Conservation (phyloP, 2,797 vertebrate species). For the Halcyon chelicuti region DNA sequence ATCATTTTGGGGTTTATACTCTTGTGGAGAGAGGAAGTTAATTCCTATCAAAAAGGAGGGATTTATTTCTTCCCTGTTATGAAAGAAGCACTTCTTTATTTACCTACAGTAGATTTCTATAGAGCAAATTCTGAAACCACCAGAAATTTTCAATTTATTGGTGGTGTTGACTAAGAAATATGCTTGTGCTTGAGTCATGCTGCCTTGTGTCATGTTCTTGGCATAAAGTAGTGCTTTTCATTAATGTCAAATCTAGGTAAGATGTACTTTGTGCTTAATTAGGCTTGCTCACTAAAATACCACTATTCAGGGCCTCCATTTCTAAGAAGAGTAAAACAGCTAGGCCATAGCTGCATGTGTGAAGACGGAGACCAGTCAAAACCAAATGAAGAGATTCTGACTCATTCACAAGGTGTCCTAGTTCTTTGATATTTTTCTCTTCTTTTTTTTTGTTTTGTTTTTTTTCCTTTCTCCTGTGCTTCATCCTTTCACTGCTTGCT, state of each 20-base stretch:
- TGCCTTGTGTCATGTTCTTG: neutral
- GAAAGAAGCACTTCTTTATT: neutral
- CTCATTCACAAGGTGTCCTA: neutral
- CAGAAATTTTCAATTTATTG: neutral
- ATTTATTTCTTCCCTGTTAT: neutral
- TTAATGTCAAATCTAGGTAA: neutral
- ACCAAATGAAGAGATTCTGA: neutral
- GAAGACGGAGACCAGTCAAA: neutral
- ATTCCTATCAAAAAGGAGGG: neutral
- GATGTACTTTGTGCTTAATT: neutral
- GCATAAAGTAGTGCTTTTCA: neutral
- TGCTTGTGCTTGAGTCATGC: neutral
- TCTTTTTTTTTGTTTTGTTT: neutral
- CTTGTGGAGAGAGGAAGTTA: neutral
- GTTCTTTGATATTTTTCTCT: neutral
- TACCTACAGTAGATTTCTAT: neutral
- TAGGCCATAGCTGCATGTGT: neutral
- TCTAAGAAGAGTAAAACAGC: neutral
- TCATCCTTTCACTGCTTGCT: neutral
- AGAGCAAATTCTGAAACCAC: neutral
- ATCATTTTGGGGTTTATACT: neutral
- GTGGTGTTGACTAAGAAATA: neutral
- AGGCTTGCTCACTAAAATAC: neutral
- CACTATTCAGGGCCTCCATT: neutral
- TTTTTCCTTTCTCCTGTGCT: neutral